Evolutionary conservation across 2,797 vertebrate species (phyloP).

Genomic region (Perodicticus potto): DNA sequence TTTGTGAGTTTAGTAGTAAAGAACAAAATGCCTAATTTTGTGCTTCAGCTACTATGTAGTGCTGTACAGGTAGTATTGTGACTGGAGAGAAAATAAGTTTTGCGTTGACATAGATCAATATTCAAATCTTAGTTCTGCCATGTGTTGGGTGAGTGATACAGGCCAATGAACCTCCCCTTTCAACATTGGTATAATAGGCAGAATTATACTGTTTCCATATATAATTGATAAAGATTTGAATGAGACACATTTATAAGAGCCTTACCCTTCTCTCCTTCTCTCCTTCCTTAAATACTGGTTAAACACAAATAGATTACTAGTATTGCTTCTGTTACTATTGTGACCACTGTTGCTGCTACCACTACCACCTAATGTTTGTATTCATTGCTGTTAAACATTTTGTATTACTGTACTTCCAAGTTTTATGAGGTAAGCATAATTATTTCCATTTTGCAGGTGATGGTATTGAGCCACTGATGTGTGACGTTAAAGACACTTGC

Average conservation of each 20-base stretch:
- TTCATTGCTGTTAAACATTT: neutral
- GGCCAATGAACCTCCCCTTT: conserved; percentile 24
- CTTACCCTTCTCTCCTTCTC: neutral
- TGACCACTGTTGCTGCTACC: neutral
- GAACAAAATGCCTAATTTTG: neutral
- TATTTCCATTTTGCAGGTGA: conserved; percentile 42
- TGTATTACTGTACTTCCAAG: neutral
- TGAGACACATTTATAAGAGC: neutral
- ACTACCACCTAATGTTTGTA: neutral
- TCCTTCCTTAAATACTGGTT: neutral
- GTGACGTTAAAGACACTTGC: conserved; percentile 7
- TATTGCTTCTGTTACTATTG: neutral
- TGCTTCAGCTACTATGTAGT: neutral
- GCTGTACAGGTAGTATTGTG: neutral
- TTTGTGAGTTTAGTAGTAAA: conserved; percentile 49
- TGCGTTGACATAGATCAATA: neutral
- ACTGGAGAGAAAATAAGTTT: conserved; percentile 8
- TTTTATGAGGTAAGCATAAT: conserved; percentile 32
- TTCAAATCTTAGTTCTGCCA: conserved; percentile 50
- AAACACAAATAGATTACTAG: conserved; percentile 33
- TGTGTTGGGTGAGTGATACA: conserved; percentile 30
- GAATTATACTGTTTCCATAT: conserved; percentile 25
- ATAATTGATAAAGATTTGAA: conserved; percentile 47
- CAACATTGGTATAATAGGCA: neutral
- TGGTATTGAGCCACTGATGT: neutral